Percentiles rank a stretch among this genome's conserved stretches.
phyloP scores from a whole-genome alignment of 2,888 invertebrate genomes.

The Netelia inedita region DNA sequence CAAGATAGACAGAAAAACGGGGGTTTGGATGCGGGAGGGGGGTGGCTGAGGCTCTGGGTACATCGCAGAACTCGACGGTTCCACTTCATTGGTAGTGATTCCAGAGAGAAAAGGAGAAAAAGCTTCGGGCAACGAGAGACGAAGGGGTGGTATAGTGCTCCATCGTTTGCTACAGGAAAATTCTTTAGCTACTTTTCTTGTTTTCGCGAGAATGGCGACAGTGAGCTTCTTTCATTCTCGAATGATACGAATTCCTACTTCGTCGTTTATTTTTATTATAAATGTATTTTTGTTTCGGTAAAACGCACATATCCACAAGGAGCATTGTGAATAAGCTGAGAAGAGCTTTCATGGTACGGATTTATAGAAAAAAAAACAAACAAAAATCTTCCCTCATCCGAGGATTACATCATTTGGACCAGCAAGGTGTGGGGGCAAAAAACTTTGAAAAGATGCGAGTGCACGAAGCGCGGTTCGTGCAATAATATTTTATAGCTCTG shows the following conservation, averaged over 20 bases:
- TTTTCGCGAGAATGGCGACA: neutral
- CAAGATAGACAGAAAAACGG: slow-evolving; percentile 9
- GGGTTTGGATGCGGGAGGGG: neutral
- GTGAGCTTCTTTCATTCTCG: slow-evolving; percentile 5
- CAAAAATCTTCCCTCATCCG: neutral
- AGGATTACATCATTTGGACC: neutral
- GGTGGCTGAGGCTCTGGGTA: neutral
- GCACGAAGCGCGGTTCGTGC: neutral
- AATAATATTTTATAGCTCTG: neutral
- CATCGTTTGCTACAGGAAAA: neutral
- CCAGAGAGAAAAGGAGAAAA: slow-evolving; percentile 21
- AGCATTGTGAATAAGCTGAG: neutral
- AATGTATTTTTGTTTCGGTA: neutral
- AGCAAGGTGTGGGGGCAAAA: neutral
- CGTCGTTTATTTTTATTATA: neutral
- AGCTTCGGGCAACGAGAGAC: slow-evolving; percentile 21
- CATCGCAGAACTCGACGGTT: slow-evolving; percentile 27
- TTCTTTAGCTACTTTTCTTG: slow-evolving; percentile 12
- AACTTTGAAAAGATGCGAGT: slow-evolving; percentile 6
- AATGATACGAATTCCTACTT: slow-evolving; percentile 38
- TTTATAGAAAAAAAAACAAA: neutral
- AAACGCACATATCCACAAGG: neutral
- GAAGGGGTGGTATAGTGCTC: neutral
- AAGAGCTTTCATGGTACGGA: neutral
- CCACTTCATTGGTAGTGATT: slow-evolving; percentile 58